Evolutionary conservation across 2,113 vertebrate species (phyloP).

Genomic region (Neomonachus schauinslandi): DNA sequence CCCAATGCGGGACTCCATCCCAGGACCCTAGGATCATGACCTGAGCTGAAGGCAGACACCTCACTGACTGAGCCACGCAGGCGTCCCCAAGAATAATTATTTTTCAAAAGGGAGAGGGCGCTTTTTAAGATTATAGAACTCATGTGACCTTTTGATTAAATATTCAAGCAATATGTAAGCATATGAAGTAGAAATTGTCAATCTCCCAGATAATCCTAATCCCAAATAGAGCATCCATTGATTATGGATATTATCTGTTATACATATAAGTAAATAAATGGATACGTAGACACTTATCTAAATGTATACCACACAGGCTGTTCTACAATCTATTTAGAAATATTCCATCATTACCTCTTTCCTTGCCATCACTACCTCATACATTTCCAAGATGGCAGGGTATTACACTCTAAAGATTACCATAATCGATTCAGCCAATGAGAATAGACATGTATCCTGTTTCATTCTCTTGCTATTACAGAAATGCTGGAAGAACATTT

Average conservation of each 20-base stretch:
- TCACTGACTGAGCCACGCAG: not conserved
- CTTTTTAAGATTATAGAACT: conserved; percentile 15
- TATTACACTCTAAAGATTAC: not conserved
- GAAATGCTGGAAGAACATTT: conserved; percentile 10
- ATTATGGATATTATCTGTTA: not conserved
- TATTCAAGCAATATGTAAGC: not conserved
- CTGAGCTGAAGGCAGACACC: not conserved
- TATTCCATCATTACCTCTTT: not conserved
- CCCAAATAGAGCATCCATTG: not conserved
- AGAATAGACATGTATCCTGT: not conserved
- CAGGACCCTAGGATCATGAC: not conserved
- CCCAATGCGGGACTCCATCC: no score
- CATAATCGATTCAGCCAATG: not conserved
- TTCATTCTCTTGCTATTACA: not conserved
- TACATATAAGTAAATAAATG: not conserved
- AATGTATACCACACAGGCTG: not conserved
- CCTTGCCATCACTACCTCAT: not conserved
- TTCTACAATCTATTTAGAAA: conserved; percentile 17
- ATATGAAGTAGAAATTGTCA: not conserved
- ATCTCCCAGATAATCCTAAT: not conserved
- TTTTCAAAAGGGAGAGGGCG: not conserved
- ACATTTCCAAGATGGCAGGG: not conserved
- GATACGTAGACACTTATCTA: not conserved
- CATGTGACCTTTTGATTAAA: not conserved
- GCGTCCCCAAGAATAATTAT: not conserved